Conservation (phyloP, 2,113 vertebrate genomes). For the Lophotis ruficrista region DNA sequence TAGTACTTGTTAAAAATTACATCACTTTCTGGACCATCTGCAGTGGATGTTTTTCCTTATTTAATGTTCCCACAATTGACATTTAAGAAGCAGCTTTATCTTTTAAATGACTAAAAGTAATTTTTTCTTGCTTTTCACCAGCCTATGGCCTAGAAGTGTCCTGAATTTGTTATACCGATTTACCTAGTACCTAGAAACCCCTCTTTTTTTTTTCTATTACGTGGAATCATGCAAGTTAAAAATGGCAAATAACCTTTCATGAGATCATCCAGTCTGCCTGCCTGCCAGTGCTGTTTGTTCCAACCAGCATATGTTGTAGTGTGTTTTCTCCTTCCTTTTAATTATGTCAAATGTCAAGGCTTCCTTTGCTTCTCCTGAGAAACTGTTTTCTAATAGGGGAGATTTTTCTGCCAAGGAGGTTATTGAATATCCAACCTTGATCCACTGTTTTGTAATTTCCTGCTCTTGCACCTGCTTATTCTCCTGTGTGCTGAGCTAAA, state of each 20-base stretch:
- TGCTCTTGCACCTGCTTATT: neutral
- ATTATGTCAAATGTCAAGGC: constrained; percentile 3
- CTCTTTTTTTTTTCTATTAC: neutral
- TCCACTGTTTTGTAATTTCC: neutral
- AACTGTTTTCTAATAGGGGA: neutral
- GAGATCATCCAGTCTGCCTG: neutral
- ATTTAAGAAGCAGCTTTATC: neutral
- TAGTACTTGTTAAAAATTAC: neutral
- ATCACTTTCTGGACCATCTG: neutral
- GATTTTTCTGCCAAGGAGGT: neutral
- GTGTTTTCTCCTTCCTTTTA: constrained; percentile 9
- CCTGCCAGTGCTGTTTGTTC: constrained; percentile 3
- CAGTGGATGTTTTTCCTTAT: neutral
- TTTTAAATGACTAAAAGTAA: neutral
- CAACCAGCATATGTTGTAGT: neutral
- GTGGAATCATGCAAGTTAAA: neutral
- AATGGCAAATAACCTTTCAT: neutral
- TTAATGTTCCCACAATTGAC: neutral
- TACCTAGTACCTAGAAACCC: neutral
- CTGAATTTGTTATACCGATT: neutral
- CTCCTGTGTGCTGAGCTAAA: neutral
- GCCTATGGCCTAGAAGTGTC: neutral
- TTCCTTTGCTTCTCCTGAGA: constrained; percentile 28
- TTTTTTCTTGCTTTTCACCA: neutral
- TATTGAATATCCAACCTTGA: neutral